Percentiles rank a stretch among this genome's conserved stretches.
phyloP scores from a whole-genome alignment of 2,888 invertebrate species.

The Sinotaia quadrata region DNA sequence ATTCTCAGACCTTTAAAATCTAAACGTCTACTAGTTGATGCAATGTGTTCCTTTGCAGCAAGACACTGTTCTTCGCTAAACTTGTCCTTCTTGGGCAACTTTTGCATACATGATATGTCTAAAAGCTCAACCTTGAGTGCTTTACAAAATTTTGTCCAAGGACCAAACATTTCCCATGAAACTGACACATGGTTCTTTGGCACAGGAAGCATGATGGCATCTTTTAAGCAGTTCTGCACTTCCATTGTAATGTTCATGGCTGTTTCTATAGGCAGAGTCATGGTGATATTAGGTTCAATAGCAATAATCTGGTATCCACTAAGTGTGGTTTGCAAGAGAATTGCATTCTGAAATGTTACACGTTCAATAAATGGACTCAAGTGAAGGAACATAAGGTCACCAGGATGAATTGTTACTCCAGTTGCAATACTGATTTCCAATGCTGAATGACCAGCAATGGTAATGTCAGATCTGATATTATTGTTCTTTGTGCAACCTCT shows the following conservation, averaged over 20 bases:
- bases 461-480: not conserved
- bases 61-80: not conserved
- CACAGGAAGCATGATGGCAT: not conserved
- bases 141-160: not conserved
- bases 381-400: constrained; percentile 1
- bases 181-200: not conserved
- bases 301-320: constrained; percentile 13
- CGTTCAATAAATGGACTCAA: not conserved
- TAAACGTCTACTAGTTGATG: no score
- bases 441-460: not conserved
- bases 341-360: constrained; percentile 3
- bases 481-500: not conserved
- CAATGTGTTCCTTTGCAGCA: no score
- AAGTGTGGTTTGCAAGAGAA: constrained; percentile 11
- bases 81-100: not conserved
- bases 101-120: constrained; percentile 3
- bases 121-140: constrained; percentile 6
- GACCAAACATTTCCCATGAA: constrained; percentile 7
- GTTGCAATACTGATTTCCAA: not conserved
- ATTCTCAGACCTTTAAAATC: no score
- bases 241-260: not conserved
- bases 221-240: constrained; percentile 7
- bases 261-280: not conserved
- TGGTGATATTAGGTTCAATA: not conserved
- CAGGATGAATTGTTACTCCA: not conserved